These are phyloP conservation scores for Bubo scandiacus DNA, from an alignment of 2,113 vertebrate genomes.

Conservation along the genomic window DNA sequence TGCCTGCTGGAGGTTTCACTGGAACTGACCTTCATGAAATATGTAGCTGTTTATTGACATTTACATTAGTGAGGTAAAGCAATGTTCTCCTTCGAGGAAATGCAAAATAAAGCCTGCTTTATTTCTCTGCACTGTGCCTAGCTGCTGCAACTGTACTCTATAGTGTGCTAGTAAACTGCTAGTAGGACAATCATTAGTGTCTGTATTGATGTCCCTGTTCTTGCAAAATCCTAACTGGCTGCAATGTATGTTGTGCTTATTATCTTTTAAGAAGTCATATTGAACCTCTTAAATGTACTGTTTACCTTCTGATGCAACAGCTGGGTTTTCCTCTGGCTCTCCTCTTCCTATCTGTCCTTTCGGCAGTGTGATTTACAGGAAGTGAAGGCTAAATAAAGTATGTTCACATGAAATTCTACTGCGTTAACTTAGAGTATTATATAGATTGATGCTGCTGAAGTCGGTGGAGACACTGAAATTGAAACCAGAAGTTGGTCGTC, in stretches of 20 bases:
- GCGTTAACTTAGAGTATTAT: background rate
- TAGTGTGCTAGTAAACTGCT: background rate
- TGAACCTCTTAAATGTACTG: background rate
- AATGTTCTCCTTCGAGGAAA: background rate
- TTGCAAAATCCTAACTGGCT: background rate
- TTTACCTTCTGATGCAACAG: background rate
- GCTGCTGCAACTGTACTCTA: background rate
- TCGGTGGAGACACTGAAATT: background rate
- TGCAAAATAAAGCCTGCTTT: background rate
- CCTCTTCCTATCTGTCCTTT: background rate
- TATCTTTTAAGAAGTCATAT: background rate
- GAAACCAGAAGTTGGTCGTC: constrained; percentile 17
- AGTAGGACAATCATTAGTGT: background rate
- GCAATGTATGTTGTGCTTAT: background rate
- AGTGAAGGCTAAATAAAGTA: background rate
- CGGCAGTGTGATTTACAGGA: background rate
- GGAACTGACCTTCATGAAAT: background rate
- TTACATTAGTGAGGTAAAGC: background rate
- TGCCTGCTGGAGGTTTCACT: background rate
- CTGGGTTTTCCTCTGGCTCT: background rate
- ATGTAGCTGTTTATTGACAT: background rate
- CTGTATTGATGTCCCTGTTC: background rate
- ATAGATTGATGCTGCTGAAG: background rate
- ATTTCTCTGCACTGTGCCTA: background rate
- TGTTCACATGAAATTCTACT: background rate